Evolutionary conservation across 2,113 vertebrate species (phyloP), one percentile per base, ranked within the genome.

Genomic region (Pelobates fuscus): DNA sequence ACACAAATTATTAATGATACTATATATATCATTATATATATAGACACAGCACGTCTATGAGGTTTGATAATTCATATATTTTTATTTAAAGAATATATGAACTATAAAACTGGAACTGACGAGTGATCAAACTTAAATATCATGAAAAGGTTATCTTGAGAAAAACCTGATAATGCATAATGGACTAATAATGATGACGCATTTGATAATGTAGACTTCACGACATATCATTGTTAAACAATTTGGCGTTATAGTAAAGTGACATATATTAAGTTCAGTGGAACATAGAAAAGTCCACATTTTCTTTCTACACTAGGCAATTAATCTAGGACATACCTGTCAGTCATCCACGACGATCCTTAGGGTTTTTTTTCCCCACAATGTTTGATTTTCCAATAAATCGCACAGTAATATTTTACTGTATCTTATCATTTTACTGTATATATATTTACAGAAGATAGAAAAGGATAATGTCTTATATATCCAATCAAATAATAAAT

Each of bases 71-170:
- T n/a, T n/a, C n/a, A n/a, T n/a, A n/a, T n/a, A n/a, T n/a, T n/a
- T n/a, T n/a, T n/a, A n/a, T 65, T 64, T 37, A 55, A 73, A 65
- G 62, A 8, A 60, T 41, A 60, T 41, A 44, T 65, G 60, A 15
- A 27, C 49, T 61, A 37, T 32, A 77, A 32, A 61, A 32, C 26
- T 67, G 30, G 29, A 77, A 77, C 27, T 60, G 57, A 68, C 15
- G 65, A 52, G 57, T 20, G 30, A 68, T 77, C 27, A 17, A 26
- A 32, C n/a, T 68, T 68, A 77, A 77, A 77, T 77, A 68, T 54
- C 64, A 77, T 61, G 64, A 61, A 77, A 77, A 67, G 72, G 72
- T 75, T 75, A 75, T 61, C 1, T 68, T 49, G 61, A 67, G 20
- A 32, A 68, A 52, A 77, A 67, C 21, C 26, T 55, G 61, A 68